Percentiles rank a stretch among this genome's conserved stretches.
phyloP scores from a whole-genome alignment of 2,797 vertebrate genomes.

The Sus cebifrons region DNA sequence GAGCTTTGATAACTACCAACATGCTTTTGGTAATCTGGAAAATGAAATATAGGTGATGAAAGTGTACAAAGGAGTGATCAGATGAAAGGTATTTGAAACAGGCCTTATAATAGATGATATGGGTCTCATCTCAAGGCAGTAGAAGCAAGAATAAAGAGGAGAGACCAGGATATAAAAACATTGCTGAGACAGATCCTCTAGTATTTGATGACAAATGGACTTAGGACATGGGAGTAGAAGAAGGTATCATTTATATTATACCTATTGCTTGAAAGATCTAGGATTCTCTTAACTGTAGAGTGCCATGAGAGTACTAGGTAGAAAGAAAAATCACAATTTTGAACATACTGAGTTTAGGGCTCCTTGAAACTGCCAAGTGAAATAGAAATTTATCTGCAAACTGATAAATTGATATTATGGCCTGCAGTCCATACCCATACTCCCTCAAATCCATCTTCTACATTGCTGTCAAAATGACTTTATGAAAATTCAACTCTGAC shows the following conservation, averaged over 20 bases:
- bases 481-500: background rate
- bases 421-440: background rate
- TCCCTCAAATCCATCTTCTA: background rate
- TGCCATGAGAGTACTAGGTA: background rate
- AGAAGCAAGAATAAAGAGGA: background rate
- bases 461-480: background rate
- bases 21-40: background rate
- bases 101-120: background rate
- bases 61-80: background rate
- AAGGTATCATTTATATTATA: background rate
- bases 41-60: background rate
- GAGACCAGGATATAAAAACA: background rate
- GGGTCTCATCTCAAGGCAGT: background rate
- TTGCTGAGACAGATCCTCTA: background rate
- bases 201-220: background rate
- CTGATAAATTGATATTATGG: background rate
- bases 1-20: background rate
- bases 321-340: background rate
- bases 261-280: background rate
- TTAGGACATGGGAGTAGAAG: too few species aligned
- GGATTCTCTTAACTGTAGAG: background rate
- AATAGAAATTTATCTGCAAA: background rate
- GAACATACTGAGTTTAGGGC: background rate
- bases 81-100: background rate
- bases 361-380: background rate